A percentile compares a stretch with the other conserved stretches of the same genome.
Evolutionary conservation across 2,888 invertebrate genomes (phyloP).

Genomic region (Andrena camellia): DNA sequence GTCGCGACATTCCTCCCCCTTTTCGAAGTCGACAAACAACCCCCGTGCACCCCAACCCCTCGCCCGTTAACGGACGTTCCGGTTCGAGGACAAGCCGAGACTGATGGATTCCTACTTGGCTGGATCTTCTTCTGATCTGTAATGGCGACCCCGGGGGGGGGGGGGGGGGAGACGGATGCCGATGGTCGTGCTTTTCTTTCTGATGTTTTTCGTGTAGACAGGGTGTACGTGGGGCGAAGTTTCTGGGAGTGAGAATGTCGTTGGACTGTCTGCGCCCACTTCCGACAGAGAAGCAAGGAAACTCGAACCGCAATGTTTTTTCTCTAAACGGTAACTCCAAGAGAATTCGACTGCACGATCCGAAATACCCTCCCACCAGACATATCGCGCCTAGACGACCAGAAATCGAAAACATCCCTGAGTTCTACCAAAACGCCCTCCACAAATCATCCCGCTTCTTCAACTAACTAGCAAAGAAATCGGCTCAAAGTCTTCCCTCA

Average conservation of each 20-base stretch:
- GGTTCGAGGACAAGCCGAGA: slow-evolving; percentile 30
- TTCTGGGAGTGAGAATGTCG: neutral
- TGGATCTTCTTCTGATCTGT: slow-evolving; percentile 43
- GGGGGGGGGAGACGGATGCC: neutral
- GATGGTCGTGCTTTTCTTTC: slow-evolving; percentile 5
- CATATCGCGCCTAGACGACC: no score
- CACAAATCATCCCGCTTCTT: no score
- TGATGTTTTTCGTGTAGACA: slow-evolving; percentile 26
- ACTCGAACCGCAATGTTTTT: neutral
- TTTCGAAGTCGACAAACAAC: slow-evolving; percentile 76
- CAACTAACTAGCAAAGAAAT: no score
- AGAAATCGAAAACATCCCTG: no score
- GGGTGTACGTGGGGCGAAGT: neutral
- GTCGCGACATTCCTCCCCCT: slow-evolving; percentile 74
- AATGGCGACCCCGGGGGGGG: slow-evolving; percentile 40
- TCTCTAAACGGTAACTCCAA: no score
- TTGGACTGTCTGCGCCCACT: slow-evolving; percentile 3
- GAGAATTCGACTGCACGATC: no score
- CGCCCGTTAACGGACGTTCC: slow-evolving; percentile 57
- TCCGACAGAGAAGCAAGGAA: slow-evolving; percentile 2
- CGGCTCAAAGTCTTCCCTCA: neutral
- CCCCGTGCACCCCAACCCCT: slow-evolving; percentile 50
- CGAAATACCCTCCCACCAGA: no score
- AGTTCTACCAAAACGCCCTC: no score
- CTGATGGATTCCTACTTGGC: slow-evolving; percentile 54